A percentile compares a stretch with the other conserved stretches of the same genome.
Evolutionary conservation across 2,888 invertebrate genomes (phyloP).

Genomic region (Thymelicus acteon): DNA sequence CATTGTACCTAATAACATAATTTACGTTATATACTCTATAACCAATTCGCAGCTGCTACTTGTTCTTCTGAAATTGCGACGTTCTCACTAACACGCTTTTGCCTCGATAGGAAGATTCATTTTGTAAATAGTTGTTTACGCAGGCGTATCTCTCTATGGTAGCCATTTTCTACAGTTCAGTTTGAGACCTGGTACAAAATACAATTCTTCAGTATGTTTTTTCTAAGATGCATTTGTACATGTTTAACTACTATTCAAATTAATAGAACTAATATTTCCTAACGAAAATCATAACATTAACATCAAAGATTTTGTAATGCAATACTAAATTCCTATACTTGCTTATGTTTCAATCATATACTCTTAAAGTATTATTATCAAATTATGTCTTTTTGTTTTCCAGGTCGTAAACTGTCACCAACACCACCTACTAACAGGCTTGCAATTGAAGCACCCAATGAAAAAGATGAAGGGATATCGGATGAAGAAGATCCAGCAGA

Average conservation of each 20-base stretch:
- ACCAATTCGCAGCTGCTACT: constrained; percentile 47
- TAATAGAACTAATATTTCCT: constrained; percentile 37
- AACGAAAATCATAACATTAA: constrained; percentile 29
- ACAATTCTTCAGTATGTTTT: constrained; percentile 31
- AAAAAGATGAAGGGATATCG: constrained; percentile 90
- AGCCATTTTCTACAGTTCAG: constrained; percentile 83
- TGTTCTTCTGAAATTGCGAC: constrained; percentile 56
- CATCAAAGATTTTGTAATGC: constrained; percentile 18
- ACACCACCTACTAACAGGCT: constrained; percentile 87
- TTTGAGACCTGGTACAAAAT: constrained; percentile 41
- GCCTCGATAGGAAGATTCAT: constrained; percentile 45
- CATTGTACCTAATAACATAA: constrained; percentile 45
- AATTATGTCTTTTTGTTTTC: constrained; percentile 43
- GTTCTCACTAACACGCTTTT: constrained; percentile 74
- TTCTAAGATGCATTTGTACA: constrained; percentile 29
- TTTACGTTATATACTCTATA: constrained; percentile 43
- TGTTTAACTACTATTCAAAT: constrained; percentile 9
- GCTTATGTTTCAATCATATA: constrained; percentile 16
- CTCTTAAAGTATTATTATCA: constrained; percentile 36
- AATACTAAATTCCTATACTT: constrained; percentile 27
- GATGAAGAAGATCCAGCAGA: constrained; percentile 94
- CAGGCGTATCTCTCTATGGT: constrained; percentile 74
- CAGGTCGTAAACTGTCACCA: constrained; percentile 89
- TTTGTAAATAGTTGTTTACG: constrained; percentile 51
- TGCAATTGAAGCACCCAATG: constrained; percentile 86